Conservation (phyloP, 2,113 vertebrate genomes). For the Gadus macrocephalus region DNA sequence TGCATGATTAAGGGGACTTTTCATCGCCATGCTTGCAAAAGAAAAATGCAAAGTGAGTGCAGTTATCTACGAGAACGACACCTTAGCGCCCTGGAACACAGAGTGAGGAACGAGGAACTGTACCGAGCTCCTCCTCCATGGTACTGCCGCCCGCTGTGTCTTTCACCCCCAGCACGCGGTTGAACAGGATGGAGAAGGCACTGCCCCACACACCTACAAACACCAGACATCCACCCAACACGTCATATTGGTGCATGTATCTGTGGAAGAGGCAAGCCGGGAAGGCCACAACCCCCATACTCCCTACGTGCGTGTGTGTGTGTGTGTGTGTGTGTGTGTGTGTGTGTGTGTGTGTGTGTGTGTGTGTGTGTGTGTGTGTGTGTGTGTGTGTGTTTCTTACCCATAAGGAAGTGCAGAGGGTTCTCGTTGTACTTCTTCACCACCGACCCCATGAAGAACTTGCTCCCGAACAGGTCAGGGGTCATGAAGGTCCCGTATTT, state of each 20-base stretch:
- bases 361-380: neutral
- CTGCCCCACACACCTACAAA: slow-evolving; percentile 92
- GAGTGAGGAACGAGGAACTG: neutral
- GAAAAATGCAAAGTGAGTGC: no score
- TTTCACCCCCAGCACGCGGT: slow-evolving; percentile 90
- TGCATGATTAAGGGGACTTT: no score
- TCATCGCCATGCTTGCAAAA: no score
- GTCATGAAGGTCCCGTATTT: slow-evolving; percentile 98
- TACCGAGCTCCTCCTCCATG: slow-evolving; percentile 98
- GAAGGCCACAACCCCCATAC: no score
- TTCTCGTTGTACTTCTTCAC: slow-evolving; percentile 92
- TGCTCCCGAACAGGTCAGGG: slow-evolving; percentile 93
- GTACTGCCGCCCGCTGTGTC: slow-evolving; percentile 78
- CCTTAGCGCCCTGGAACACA: no score
- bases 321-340: slow-evolving; percentile 14
- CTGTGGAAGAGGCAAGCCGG: no score
- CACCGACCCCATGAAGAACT: slow-evolving; percentile 95
- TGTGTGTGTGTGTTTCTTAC: slow-evolving; percentile 66
- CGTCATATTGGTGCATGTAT: slow-evolving; percentile 1
- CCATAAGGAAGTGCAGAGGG: slow-evolving; percentile 97
- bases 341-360: neutral
- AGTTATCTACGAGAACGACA: no score
- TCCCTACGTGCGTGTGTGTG: neutral
- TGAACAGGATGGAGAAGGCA: slow-evolving; percentile 96
- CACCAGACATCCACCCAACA: neutral